These are phyloP conservation scores for Diachasmimorpha longicaudata DNA, from an alignment of 1,140 invertebrate genomes.

Conservation along the genomic window DNA sequence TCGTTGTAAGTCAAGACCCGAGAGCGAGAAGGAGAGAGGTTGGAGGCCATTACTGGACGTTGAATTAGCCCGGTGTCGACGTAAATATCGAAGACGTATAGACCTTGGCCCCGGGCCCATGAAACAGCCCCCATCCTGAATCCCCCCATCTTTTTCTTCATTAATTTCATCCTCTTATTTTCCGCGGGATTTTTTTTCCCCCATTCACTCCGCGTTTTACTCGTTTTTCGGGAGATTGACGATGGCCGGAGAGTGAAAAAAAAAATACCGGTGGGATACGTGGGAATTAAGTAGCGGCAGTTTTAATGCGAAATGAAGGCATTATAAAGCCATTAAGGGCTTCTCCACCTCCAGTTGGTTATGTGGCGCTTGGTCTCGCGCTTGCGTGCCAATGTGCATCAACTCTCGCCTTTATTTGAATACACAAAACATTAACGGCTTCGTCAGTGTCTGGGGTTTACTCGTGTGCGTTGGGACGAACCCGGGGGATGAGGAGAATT, in stretches of 20 bases:
- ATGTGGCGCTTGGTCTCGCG: constrained; percentile 13
- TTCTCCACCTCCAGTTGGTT: constrained; percentile 16
- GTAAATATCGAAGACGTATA: background rate
- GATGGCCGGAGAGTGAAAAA: background rate
- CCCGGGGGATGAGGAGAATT: background rate
- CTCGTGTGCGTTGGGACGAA: background rate
- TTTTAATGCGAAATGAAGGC: constrained; percentile 55
- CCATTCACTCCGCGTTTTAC: background rate
- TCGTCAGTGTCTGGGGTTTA: background rate
- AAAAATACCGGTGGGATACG: background rate
- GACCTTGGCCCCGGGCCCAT: background rate
- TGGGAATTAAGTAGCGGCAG: constrained; percentile 35
- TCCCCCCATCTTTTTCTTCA: background rate
- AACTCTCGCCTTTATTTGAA: constrained; percentile 51
- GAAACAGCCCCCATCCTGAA: background rate
- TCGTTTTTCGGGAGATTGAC: background rate
- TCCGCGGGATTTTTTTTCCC: background rate
- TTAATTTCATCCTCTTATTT: background rate
- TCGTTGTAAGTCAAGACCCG: too few relatives aligned
- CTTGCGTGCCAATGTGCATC: constrained; percentile 49
- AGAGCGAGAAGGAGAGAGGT: background rate
- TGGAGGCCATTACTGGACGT: background rate
- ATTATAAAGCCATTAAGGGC: constrained; percentile 58
- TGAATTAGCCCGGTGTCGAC: background rate
- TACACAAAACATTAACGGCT: constrained; percentile 57